A percentile compares a stretch with the other conserved stretches of the same genome.
Evolutionary conservation across 2,888 invertebrate species (phyloP).

Genomic region (Andrena camellia): DNA sequence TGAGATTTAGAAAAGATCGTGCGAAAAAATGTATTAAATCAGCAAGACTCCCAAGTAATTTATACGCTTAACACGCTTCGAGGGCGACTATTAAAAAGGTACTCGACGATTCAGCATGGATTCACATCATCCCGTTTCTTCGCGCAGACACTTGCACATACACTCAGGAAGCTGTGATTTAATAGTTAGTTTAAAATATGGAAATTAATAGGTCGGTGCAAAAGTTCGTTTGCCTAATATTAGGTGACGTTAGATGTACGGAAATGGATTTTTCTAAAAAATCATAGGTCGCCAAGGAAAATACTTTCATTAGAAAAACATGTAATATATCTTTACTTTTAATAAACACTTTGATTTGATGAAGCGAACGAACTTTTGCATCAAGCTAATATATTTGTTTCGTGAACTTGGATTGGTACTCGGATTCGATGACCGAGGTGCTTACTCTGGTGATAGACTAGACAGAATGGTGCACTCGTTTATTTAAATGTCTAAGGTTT

Average conservation of each 20-base stretch:
- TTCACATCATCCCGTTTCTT: background rate
- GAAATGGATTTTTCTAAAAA: no score
- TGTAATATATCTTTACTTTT: no score
- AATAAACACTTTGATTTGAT: no score
- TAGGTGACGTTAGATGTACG: no score
- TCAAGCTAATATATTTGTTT: no score
- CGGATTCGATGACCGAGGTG: no score
- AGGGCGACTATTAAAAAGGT: background rate
- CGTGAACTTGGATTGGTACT: no score
- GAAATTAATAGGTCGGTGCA: background rate
- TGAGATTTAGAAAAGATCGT: background rate
- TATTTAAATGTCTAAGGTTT: background rate
- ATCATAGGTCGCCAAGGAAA: no score
- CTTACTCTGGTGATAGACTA: no score
- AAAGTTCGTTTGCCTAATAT: no score
- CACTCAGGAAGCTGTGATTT: background rate
- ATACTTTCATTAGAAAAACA: no score
- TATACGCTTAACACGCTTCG: background rate
- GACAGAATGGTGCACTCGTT: slow-evolving; percentile 39
- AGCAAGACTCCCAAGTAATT: background rate
- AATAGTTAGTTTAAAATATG: background rate
- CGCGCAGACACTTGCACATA: slow-evolving; percentile 4
- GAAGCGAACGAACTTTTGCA: no score
- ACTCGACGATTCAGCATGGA: background rate
- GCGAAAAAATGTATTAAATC: background rate